Conservation (phyloP, 2,888 invertebrate species). For the Chalcosyrphus nemorum region DNA sequence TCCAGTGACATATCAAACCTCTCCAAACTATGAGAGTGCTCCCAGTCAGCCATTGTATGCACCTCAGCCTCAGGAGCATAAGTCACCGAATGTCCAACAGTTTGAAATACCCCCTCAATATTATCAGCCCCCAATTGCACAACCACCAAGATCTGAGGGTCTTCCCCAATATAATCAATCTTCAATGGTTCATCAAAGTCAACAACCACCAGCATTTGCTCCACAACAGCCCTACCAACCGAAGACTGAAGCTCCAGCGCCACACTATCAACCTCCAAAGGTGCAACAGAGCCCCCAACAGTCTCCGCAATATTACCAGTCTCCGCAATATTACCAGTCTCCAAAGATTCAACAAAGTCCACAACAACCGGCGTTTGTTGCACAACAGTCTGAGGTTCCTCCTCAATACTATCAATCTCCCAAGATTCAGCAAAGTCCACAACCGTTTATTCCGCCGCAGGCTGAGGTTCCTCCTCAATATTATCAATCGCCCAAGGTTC, state of each 20-base stretch:
- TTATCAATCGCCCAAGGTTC: conserved; percentile 11
- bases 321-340: not conserved
- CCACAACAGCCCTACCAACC: not conserved
- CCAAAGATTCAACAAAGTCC: conserved; percentile 1
- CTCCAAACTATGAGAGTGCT: not conserved
- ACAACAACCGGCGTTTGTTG: not conserved
- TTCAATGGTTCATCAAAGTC: conserved; percentile 14
- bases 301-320: too few relatives aligned
- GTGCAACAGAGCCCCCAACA: not conserved
- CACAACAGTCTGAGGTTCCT: not conserved
- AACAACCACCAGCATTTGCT: not conserved
- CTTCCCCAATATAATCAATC: not conserved
- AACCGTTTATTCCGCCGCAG: not conserved
- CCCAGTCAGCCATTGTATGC: not conserved
- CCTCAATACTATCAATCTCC: not conserved
- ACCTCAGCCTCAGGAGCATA: not conserved
- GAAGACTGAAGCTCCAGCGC: not conserved
- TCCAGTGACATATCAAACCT: not conserved
- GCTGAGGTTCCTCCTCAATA: not conserved
- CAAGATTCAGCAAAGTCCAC: conserved; percentile 6
- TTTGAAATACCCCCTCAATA: not conserved
- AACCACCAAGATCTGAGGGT: not conserved
- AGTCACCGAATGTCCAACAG: not conserved
- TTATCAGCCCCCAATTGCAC: conserved; percentile 7
- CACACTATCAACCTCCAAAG: conserved; percentile 14